phyloP scores from a whole-genome alignment of 2,113 vertebrate genomes.

The Eptatretus burgeri region DNA sequence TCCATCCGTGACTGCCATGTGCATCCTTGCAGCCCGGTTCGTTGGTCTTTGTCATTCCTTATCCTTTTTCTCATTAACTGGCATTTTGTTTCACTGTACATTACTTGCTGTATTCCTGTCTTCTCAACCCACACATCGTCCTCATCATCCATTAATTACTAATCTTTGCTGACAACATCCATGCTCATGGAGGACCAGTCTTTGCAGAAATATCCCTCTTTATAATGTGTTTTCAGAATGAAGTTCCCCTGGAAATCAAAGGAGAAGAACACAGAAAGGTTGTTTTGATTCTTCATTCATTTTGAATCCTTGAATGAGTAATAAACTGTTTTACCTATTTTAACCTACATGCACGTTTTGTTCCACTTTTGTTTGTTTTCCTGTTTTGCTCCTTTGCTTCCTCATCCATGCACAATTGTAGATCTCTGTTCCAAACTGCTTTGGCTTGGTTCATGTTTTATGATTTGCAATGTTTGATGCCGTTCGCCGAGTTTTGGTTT shows the following conservation, averaged over 20 bases:
- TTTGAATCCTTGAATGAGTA: neutral
- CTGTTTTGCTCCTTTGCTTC: neutral
- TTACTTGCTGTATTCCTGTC: neutral
- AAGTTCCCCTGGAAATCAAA: constrained; percentile 42
- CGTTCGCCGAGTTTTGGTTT: neutral
- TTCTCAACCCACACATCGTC: too few relatives aligned
- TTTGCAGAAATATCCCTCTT: too few relatives aligned
- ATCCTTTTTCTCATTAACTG: neutral
- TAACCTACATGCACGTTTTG: neutral
- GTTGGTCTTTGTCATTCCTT: constrained; percentile 9
- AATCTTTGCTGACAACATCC: too few relatives aligned
- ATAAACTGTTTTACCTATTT: neutral
- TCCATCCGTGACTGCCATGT: constrained; percentile 46
- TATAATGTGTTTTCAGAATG: constrained; percentile 20
- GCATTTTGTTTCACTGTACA: neutral
- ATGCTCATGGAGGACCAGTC: too few relatives aligned
- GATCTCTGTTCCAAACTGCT: neutral
- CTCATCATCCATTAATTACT: too few relatives aligned
- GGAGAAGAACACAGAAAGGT: constrained; percentile 36
- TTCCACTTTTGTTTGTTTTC: constrained; percentile 8
- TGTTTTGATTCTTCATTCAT: constrained; percentile 18
- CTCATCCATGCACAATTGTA: neutral
- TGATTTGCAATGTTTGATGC: neutral
- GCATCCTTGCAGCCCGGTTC: constrained; percentile 36
- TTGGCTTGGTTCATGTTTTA: neutral